Conservation (phyloP, 2,888 invertebrate species). For the Halictus ligatus region DNA sequence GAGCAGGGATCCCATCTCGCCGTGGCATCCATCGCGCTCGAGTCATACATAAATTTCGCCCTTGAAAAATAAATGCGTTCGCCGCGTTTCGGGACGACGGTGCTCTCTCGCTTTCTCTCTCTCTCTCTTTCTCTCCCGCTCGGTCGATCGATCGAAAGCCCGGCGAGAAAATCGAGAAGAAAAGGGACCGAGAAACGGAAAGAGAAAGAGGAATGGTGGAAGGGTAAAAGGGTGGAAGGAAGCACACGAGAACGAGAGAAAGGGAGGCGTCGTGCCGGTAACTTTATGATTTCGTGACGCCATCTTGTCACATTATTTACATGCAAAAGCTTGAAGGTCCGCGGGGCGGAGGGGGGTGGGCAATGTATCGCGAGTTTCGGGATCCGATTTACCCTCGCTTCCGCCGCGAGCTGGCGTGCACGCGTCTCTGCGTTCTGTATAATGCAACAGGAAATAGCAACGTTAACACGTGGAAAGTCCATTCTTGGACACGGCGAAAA, state of each 20-base stretch:
- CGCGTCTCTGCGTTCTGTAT: slow-evolving; percentile 66
- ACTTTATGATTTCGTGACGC: slow-evolving; percentile 71
- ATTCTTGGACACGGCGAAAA: slow-evolving; percentile 51
- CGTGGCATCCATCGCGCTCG: slow-evolving; percentile 61
- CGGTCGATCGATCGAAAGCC: slow-evolving; percentile 56
- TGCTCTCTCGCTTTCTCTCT: too few species aligned
- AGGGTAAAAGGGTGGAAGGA: background rate
- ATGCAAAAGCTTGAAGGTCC: slow-evolving; percentile 69
- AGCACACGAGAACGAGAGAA: background rate
- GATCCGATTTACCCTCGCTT: slow-evolving; percentile 76
- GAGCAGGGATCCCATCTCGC: slow-evolving; percentile 62
- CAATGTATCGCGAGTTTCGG: slow-evolving; percentile 69
- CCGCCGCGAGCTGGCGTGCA: slow-evolving; percentile 63
- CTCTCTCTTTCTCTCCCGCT: slow-evolving; percentile 7
- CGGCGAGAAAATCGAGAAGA: background rate
- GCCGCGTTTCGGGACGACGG: slow-evolving; percentile 27
- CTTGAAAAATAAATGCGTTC: slow-evolving; percentile 70
- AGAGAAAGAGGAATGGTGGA: too few species aligned
- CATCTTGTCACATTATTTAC: slow-evolving; percentile 78
- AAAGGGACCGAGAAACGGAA: background rate
- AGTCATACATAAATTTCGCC: slow-evolving; percentile 72
- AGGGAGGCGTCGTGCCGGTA: slow-evolving; percentile 34
- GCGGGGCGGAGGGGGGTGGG: slow-evolving; percentile 6
- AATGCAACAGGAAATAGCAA: slow-evolving; percentile 74
- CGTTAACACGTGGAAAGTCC: slow-evolving; percentile 73